phyloP scores from a whole-genome alignment of 2,113 vertebrate species.

The Trematocara nigrifrons region DNA sequence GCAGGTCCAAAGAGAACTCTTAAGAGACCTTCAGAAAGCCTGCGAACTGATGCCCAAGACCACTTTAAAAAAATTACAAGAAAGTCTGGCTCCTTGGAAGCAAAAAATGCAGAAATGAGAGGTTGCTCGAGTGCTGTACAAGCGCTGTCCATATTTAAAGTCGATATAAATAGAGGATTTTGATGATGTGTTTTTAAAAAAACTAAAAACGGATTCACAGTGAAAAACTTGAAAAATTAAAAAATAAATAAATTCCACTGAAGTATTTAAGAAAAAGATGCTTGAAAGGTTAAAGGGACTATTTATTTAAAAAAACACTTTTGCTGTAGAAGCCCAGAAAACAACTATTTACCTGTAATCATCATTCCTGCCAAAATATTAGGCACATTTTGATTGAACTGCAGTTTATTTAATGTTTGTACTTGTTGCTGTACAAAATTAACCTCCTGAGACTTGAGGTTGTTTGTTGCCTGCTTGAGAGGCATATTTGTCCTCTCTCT shows the following conservation, averaged over 20 bases:
- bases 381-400: background rate
- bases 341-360: background rate
- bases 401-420: background rate
- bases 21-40: background rate
- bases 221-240: background rate
- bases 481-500: background rate
- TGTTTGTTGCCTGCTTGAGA: background rate
- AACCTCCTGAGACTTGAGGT: background rate
- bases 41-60: background rate
- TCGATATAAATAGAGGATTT: background rate
- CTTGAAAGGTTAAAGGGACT: background rate
- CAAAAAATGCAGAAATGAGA: background rate
- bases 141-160: background rate
- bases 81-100: background rate
- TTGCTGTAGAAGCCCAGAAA: background rate
- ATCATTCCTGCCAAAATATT: background rate
- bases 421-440: background rate
- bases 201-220: background rate
- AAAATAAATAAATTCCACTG: background rate
- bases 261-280: background rate
- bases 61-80: background rate
- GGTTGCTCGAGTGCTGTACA: background rate
- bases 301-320: fast-evolving
- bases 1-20: background rate
- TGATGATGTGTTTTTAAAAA: background rate